Conservation (phyloP, 1,140 invertebrate genomes). For the Campoletis sonorensis region DNA sequence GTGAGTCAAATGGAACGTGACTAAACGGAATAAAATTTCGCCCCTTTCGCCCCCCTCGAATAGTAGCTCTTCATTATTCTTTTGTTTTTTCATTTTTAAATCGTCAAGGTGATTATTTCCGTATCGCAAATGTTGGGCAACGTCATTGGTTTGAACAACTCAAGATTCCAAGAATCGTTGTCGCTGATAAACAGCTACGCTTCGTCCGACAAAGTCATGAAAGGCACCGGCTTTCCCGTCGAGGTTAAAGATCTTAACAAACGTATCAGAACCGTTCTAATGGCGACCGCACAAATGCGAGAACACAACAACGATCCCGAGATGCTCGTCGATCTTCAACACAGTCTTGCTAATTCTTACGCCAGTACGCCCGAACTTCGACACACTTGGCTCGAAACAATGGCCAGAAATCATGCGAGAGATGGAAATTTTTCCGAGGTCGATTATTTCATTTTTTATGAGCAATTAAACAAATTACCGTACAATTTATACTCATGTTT, state of each 20-base stretch:
- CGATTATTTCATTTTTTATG: constrained; percentile 1
- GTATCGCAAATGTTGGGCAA: constrained; percentile 94
- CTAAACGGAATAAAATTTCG: not conserved
- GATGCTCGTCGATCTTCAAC: constrained; percentile 93
- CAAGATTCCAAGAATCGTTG: constrained; percentile 93
- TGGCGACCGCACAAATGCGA: constrained; percentile 94
- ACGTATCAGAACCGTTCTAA: constrained; percentile 93
- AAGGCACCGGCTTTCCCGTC: constrained; percentile 89
- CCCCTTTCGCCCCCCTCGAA: too few species aligned
- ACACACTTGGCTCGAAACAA: constrained; percentile 95
- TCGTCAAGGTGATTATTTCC: constrained; percentile 87
- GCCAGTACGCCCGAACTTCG: constrained; percentile 94
- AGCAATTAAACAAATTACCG: too few species aligned
- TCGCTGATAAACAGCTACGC: constrained; percentile 96
- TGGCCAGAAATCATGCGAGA: constrained; percentile 90
- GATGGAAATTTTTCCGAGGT: constrained; percentile 88
- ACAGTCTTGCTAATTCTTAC: constrained; percentile 95
- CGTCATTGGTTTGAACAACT: constrained; percentile 90
- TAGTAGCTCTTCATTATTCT: not conserved
- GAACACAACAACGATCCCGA: constrained; percentile 94
- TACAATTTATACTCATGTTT: too few species aligned
- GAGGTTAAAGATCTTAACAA: constrained; percentile 96
- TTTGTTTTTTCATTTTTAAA: constrained; percentile 40
- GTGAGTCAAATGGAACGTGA: constrained; percentile 66
- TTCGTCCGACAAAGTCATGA: constrained; percentile 94